phyloP scores from a whole-genome alignment of 2,113 vertebrate genomes.

The Cryptoleucopteryx plumbea region DNA sequence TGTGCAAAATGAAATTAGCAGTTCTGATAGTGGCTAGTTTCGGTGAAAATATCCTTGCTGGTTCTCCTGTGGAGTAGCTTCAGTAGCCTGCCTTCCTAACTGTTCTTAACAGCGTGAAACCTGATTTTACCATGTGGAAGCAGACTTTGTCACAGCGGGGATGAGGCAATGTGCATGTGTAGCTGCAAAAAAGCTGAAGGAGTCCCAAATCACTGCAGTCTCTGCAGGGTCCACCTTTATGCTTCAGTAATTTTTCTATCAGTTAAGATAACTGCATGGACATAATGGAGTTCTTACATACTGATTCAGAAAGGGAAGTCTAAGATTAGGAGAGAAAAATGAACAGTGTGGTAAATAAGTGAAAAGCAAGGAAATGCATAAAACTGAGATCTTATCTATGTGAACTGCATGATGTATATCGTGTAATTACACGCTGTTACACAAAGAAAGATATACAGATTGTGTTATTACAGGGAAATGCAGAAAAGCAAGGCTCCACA shows the following conservation, averaged over 20 bases:
- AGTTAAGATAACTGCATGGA: conserved; percentile 11
- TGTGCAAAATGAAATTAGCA: conserved; percentile 36
- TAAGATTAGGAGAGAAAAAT: neutral
- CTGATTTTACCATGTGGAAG: conserved; percentile 29
- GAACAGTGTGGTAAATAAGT: neutral
- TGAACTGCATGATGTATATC: accelerated
- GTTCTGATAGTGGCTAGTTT: conserved; percentile 1
- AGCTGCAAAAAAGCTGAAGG: conserved; percentile 16
- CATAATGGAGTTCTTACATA: neutral
- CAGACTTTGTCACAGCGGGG: conserved; percentile 41
- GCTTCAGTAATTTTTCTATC: conserved; percentile 51
- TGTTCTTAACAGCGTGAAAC: conserved; percentile 31
- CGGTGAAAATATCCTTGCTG: neutral
- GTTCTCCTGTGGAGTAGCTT: conserved; percentile 38
- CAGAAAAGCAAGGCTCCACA: neutral
- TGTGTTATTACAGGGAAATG: neutral
- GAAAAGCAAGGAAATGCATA: neutral
- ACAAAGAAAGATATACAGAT: neutral
- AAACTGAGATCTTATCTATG: neutral
- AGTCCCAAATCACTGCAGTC: conserved; percentile 41
- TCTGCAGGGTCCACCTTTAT: conserved; percentile 53
- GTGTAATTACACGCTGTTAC: neutral
- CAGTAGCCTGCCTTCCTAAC: conserved; percentile 43
- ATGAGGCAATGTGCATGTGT: neutral
- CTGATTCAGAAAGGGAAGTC: neutral